Conservation (phyloP, 2,113 vertebrate species). For the Nibea albiflora region DNA sequence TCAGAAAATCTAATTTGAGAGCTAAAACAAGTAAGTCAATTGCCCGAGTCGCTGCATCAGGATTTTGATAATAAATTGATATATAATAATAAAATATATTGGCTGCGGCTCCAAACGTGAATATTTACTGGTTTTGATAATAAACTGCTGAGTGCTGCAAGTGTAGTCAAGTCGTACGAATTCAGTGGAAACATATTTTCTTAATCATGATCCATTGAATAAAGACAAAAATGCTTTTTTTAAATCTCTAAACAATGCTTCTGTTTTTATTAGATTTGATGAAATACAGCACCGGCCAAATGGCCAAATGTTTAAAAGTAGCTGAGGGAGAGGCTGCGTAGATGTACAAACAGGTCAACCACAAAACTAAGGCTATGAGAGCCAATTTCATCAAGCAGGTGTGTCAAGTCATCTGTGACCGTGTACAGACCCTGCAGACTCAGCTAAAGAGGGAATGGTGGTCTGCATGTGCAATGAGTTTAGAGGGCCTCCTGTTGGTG, state of each 20-base stretch:
- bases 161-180: no score
- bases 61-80: background rate
- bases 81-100: background rate
- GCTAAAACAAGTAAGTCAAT: background rate
- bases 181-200: background rate
- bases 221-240: background rate
- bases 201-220: background rate
- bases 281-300: background rate
- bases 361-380: background rate
- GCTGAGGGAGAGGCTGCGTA: background rate
- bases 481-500: constrained; percentile 55
- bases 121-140: background rate
- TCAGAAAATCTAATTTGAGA: background rate
- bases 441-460: background rate
- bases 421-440: background rate
- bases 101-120: background rate
- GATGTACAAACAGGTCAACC: constrained; percentile 6
- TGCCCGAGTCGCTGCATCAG: background rate
- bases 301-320: background rate
- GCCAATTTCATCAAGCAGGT: constrained; percentile 6
- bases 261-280: background rate
- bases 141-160: background rate
- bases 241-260: background rate
- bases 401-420: constrained; percentile 10
- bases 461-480: constrained; percentile 6